Evolutionary conservation across 2,888 invertebrate species (phyloP).

Genomic region (Scelioninae gen. 2): DNA sequence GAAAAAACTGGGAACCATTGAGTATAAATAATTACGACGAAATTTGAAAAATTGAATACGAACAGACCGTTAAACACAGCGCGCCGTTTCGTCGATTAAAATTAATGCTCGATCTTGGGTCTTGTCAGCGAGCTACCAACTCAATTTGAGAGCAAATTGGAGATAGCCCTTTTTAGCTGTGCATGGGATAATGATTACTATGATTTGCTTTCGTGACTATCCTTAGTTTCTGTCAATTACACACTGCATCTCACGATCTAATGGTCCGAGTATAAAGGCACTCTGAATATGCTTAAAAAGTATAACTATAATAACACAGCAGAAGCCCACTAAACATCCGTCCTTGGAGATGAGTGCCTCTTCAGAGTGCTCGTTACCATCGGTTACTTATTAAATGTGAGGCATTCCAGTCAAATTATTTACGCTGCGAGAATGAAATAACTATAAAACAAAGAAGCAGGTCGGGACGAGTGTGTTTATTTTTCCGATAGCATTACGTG

Average conservation of each 20-base stretch:
- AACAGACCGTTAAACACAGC: constrained; percentile 37
- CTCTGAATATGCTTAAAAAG: constrained; percentile 57
- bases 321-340: constrained; percentile 59
- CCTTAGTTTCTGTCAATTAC: constrained; percentile 62
- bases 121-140: constrained; percentile 59
- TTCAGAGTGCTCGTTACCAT: constrained; percentile 57
- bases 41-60: constrained; percentile 54
- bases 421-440: constrained; percentile 53
- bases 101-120: constrained; percentile 51
- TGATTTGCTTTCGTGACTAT: constrained; percentile 64
- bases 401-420: constrained; percentile 55
- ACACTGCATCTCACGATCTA: constrained; percentile 58
- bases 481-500: constrained; percentile 19
- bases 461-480: constrained; percentile 9
- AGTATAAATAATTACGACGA: constrained; percentile 44
- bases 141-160: constrained; percentile 60
- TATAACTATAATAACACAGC: constrained; percentile 59
- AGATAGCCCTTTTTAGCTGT: constrained; percentile 63
- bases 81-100: constrained; percentile 53
- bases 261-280: constrained; percentile 57
- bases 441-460: constrained; percentile 32
- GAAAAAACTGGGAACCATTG: constrained; percentile 1
- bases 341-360: constrained; percentile 58
- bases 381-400: constrained; percentile 59
- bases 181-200: constrained; percentile 63